These are phyloP conservation scores for Furnarius figulus DNA, from an alignment of 2,113 vertebrate genomes.

Conservation along the genomic window DNA sequence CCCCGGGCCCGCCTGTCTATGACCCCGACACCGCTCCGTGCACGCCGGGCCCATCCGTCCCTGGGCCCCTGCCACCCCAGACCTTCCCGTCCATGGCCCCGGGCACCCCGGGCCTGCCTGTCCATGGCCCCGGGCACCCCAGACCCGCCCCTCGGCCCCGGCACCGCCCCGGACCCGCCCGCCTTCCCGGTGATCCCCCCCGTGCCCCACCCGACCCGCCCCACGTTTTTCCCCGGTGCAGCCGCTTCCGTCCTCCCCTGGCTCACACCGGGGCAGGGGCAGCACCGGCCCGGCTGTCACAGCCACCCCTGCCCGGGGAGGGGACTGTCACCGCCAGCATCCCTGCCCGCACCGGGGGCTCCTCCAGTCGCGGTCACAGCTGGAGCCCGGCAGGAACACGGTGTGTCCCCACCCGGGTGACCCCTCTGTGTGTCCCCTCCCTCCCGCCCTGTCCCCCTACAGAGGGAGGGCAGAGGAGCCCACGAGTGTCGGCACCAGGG, in stretches of 20 bases:
- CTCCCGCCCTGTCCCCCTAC: background rate
- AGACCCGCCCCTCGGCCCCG: background rate
- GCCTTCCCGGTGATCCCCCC: background rate
- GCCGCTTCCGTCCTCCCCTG: background rate
- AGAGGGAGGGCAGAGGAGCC: accelerated
- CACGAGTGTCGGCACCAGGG: no score
- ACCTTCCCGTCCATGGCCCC: no score
- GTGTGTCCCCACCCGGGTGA: no score
- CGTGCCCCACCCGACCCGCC: accelerated
- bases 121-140: no score
- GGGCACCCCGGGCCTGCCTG: background rate
- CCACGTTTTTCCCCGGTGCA: background rate
- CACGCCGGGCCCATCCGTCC: no score
- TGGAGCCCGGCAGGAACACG: background rate
- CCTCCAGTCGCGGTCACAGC: background rate
- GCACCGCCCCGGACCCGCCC: no score
- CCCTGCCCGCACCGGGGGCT: background rate
- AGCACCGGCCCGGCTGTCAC: no score
- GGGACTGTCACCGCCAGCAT: no score
- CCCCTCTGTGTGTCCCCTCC: background rate
- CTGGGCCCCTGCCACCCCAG: no score
- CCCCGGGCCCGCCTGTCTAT: no score
- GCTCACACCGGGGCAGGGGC: background rate
- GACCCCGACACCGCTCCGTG: no score
- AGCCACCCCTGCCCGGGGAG: background rate